Conservation (phyloP, 2,797 vertebrate species). For the Rhinella marina region DNA sequence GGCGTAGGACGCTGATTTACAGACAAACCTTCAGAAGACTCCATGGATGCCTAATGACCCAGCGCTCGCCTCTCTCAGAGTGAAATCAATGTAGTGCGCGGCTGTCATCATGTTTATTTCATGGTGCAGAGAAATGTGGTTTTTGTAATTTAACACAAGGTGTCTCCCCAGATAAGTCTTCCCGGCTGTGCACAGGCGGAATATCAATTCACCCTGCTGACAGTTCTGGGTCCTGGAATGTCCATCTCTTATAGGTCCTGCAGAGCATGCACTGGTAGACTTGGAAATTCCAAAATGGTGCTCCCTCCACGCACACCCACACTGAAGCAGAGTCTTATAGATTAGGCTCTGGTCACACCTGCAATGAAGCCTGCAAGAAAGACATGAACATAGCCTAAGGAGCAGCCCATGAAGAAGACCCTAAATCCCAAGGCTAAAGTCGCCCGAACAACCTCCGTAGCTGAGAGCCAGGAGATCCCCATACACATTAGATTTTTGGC, state of each 20-base stretch:
- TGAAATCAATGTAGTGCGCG: conserved; percentile 46
- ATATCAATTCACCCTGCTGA: conserved; percentile 34
- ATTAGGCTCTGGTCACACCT: not conserved
- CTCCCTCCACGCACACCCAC: not conserved
- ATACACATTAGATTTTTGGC: too few relatives aligned
- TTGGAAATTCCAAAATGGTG: not conserved
- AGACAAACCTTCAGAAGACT: conserved; percentile 26
- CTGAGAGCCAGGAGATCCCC: too few relatives aligned
- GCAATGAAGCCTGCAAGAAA: too few relatives aligned
- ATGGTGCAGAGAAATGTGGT: conserved; percentile 27
- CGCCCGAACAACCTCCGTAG: too few relatives aligned
- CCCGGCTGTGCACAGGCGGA: not conserved
- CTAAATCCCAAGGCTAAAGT: too few relatives aligned
- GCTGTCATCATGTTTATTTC: conserved; percentile 54
- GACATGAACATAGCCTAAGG: too few relatives aligned
- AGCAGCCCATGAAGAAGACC: too few relatives aligned
- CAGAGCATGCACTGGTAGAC: not conserved
- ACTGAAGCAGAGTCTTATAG: not conserved
- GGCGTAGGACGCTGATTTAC: conserved; percentile 26
- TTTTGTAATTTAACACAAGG: conserved; percentile 41
- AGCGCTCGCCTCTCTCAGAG: not conserved
- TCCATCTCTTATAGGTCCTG: not conserved
- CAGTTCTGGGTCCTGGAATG: not conserved
- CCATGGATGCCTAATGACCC: conserved; percentile 29
- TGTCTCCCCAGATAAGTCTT: conserved; percentile 34